Base-by-base conservation (phyloP, 2,888 invertebrate species). In the Drosophila anomalata region DNA sequence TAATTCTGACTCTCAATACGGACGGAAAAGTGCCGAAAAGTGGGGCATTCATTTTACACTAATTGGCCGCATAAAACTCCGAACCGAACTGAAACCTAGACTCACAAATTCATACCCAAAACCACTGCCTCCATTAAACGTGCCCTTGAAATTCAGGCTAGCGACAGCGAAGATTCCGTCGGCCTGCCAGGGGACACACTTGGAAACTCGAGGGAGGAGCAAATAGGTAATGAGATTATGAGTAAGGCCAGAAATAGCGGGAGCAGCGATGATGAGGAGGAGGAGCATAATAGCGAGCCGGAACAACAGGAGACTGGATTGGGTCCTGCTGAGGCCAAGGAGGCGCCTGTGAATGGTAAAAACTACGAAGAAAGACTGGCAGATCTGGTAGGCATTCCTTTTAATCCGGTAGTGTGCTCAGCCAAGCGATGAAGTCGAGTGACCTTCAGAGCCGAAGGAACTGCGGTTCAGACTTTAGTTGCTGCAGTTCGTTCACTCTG, bases 251-350 rank as follows among this genome's bases (percentile, higher is more conserved):
- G 9, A 53, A 51, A 54, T 51, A 56, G 17, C 50, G 59, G 39
- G 58, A 58, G 58, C 69, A 57, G 68, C 29, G 67, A 68, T 3
- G 79, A 77, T 17, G 73, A 74, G 69, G 95, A 95, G 85, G 95
- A 95, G 87, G 92, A 29, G 2, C 92, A 36, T 3, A 33, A 54
- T 9, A 41, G 46, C 3, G 62, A 66, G 11, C 33, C 48, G 4
- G 48, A 53, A 2, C n/a, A 24, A n/a, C 29, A 22, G 5, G 48
- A 60, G 31, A 39, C 17, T 24, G 17, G 17, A 17, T 31, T 17
- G 11, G 51, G 51, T 9, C 52, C 14, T n/a, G 20, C 47, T 54
- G 56, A 36, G 42, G 48, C 71, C 39, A 52, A 44, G 36, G 46
- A 66, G 22, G 63, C 71, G 65, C 20, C 41, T 3, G 57, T 50